Conservation (phyloP, 2,113 vertebrate genomes). For the Mobula hypostoma region DNA sequence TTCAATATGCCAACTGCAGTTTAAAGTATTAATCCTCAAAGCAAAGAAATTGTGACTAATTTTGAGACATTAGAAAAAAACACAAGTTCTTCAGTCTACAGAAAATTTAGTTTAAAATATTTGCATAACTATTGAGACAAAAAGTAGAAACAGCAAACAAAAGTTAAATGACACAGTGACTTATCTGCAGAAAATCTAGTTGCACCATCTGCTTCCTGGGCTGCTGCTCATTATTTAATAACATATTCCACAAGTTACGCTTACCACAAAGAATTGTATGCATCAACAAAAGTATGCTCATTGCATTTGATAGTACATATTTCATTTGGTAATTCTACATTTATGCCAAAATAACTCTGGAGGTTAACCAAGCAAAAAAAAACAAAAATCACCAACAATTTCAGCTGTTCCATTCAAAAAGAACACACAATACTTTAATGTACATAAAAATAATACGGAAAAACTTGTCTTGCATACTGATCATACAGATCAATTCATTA, state of each 20-base stretch:
- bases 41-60: neutral
- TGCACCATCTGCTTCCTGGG: neutral
- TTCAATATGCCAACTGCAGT: constrained; percentile 13
- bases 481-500: no score
- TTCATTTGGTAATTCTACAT: neutral
- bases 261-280: neutral
- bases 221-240: neutral
- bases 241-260: neutral
- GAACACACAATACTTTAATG: neutral
- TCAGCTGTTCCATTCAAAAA: neutral
- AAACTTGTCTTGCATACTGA: no score
- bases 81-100: neutral
- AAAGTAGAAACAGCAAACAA: neutral
- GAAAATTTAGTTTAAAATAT: neutral
- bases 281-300: neutral
- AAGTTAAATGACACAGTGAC: neutral
- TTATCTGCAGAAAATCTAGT: neutral
- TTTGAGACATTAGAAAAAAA: neutral
- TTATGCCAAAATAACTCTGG: neutral
- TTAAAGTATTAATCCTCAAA: neutral
- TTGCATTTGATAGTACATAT: neutral
- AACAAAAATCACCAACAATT: neutral
- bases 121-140: neutral
- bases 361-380: neutral
- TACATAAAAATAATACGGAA: no score